These are phyloP conservation scores for Ophiothrix spiculata DNA, from an alignment of 35 echinoderm and acorn worm genomes.

Conservation along the genomic window DNA sequence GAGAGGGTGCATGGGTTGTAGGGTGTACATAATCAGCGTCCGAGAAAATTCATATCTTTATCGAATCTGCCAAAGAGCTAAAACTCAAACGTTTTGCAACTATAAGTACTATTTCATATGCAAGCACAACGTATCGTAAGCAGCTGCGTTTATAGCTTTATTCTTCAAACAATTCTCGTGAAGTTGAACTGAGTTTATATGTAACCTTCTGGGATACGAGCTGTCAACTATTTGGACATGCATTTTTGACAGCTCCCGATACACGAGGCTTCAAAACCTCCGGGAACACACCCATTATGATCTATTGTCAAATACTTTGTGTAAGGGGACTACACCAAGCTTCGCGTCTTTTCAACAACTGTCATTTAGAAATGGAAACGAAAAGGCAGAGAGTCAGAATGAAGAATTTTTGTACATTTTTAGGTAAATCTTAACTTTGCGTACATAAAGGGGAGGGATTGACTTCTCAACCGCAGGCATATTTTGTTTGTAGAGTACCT, in stretches of 20 bases:
- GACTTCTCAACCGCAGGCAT: slow-evolving; percentile 1
- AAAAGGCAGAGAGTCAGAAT: neutral
- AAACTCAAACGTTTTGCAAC: too few species aligned
- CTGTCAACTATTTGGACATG: neutral
- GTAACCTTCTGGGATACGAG: neutral
- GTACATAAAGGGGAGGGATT: neutral
- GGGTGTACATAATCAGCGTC: too few species aligned
- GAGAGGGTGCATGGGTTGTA: too few species aligned
- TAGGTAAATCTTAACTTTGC: neutral
- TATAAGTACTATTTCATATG: too few species aligned
- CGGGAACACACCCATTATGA: neutral
- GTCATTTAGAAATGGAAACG: neutral
- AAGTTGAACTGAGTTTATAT: too few species aligned
- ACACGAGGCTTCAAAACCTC: neutral
- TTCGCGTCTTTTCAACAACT: neutral
- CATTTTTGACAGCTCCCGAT: neutral
- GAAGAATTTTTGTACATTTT: neutral
- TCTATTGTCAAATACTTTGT: neutral
- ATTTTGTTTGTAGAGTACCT: neutral
- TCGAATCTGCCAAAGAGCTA: too few species aligned
- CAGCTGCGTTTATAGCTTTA: too few species aligned
- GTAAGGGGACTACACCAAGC: neutral
- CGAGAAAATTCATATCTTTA: too few species aligned
- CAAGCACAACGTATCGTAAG: too few species aligned
- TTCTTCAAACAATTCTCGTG: too few species aligned